Conservation (phyloP, 2,888 invertebrate species). For the Marasmarcha lunaedactyla region DNA sequence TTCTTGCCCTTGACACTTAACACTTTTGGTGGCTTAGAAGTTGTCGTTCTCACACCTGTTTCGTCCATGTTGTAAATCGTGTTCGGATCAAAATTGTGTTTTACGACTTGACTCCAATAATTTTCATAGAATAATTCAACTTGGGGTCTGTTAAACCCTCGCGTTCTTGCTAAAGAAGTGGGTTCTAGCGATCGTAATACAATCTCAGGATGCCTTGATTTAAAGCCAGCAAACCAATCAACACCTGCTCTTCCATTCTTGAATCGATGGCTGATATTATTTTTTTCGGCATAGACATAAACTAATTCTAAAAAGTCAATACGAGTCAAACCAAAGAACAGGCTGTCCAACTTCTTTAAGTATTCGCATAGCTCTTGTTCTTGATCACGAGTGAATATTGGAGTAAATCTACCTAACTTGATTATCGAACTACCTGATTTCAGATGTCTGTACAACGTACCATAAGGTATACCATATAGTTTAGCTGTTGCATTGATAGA, state of each 20-base stretch:
- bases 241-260: background rate
- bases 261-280: background rate
- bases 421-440: no score
- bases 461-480: no score
- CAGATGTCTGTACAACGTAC: no score
- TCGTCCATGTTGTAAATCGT: slow-evolving; percentile 15
- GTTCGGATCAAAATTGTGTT: slow-evolving; percentile 8
- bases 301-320: background rate
- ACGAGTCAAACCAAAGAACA: background rate
- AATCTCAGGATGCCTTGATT: slow-evolving; percentile 1
- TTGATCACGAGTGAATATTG: background rate
- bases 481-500: no score
- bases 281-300: background rate
- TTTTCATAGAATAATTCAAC: slow-evolving; percentile 8
- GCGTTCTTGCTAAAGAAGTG: slow-evolving; percentile 7
- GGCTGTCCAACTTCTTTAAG: background rate
- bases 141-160: background rate
- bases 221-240: background rate
- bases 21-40: slow-evolving; percentile 13
- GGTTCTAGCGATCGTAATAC: slow-evolving; percentile 7
- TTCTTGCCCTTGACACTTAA: slow-evolving; percentile 12
- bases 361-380: background rate
- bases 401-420: background rate
- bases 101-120: background rate
- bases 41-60: slow-evolving; percentile 8